Conservation (phyloP, 1,140 invertebrate genomes). For the Cyphomyrmex costatus region DNA sequence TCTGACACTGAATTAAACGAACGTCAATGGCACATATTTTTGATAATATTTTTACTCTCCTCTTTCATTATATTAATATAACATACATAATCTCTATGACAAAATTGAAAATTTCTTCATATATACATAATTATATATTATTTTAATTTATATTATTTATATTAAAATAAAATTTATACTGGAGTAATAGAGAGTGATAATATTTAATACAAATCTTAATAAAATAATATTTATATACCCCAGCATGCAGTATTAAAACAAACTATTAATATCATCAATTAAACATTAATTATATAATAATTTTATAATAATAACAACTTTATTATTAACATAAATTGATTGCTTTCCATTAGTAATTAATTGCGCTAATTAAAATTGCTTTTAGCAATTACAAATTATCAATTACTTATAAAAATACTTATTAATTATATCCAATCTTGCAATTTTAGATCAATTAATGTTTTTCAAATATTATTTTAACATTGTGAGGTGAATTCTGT, state of each 20-base stretch:
- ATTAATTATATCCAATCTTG: background rate
- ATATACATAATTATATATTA: background rate
- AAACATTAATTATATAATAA: background rate
- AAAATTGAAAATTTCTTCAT: background rate
- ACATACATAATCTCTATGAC: background rate
- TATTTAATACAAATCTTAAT: background rate
- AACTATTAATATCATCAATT: conserved; percentile 11
- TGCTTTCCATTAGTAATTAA: background rate
- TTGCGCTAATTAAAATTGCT: background rate
- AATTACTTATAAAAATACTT: conserved; percentile 8
- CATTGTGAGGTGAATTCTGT: background rate
- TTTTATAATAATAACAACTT: conserved; percentile 3
- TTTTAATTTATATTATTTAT: background rate
- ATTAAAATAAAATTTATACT: background rate
- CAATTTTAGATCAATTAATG: conserved; percentile 2
- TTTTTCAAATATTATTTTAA: conserved; percentile 18
- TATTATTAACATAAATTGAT: background rate
- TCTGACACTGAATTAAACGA: background rate
- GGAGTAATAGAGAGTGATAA: background rate
- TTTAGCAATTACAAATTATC: background rate
- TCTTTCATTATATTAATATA: background rate
- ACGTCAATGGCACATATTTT: background rate
- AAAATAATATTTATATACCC: background rate
- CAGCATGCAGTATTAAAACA: conserved; percentile 13
- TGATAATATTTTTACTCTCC: background rate